These are phyloP conservation scores for Acrocephalus arundinaceus DNA, from an alignment of 2,113 vertebrate species.

Conservation along the genomic window DNA sequence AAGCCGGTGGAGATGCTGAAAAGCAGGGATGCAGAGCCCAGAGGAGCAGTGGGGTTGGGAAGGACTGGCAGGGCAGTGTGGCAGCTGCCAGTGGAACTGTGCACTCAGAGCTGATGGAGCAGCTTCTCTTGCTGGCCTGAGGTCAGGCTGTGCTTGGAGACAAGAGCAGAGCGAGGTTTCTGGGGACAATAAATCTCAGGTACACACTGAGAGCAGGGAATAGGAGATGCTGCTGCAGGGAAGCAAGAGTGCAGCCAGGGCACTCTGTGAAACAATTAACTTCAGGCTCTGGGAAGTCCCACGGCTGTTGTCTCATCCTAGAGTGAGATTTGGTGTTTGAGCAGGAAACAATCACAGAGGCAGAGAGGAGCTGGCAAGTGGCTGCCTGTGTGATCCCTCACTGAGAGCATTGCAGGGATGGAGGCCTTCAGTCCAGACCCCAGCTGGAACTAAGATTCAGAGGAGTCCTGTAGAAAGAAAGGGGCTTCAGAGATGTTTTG, in stretches of 20 bases:
- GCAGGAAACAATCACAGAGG: neutral
- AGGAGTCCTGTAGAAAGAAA: neutral
- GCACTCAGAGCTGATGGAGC: neutral
- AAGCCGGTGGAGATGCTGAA: neutral
- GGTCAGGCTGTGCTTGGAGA: constrained; percentile 1
- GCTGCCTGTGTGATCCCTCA: neutral
- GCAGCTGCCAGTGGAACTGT: neutral
- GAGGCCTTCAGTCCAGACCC: neutral
- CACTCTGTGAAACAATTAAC: neutral
- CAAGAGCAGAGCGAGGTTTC: rapidly evolving
- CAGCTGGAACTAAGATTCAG: neutral
- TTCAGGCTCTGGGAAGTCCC: neutral
- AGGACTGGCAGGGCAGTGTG: neutral
- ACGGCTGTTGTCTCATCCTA: neutral
- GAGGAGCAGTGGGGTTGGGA: neutral
- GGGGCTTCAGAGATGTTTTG: neutral
- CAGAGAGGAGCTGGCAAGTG: neutral
- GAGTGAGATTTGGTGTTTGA: neutral
- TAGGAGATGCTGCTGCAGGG: neutral
- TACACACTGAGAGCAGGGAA: neutral
- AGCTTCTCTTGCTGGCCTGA: neutral
- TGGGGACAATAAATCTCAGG: neutral
- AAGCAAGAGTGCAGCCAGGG: neutral
- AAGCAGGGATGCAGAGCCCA: neutral
- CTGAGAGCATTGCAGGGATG: neutral